Percentiles rank a stretch among this genome's conserved stretches.
These are phyloP conservation scores for Tor tambroides DNA, from an alignment of 2,113 vertebrate genomes.

Conservation along the genomic window DNA sequence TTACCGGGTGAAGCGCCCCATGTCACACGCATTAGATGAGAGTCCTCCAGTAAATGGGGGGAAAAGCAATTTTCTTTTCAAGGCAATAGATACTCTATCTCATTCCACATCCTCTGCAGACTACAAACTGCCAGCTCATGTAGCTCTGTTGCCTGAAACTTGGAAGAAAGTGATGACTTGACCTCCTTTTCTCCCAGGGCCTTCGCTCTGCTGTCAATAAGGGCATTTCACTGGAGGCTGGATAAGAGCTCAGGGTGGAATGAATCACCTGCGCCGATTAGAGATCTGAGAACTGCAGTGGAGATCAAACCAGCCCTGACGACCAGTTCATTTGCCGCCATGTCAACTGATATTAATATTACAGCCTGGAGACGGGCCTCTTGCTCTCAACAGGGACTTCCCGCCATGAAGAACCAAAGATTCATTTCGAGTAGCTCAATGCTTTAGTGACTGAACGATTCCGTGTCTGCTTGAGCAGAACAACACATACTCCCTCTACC, in stretches of 20 bases:
- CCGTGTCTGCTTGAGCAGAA: neutral
- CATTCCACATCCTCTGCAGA: slow-evolving; percentile 70
- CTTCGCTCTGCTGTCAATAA: slow-evolving; percentile 34
- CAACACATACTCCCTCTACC: neutral
- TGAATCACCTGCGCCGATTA: slow-evolving; percentile 53
- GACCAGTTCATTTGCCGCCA: slow-evolving; percentile 56
- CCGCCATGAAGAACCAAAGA: slow-evolving; percentile 59
- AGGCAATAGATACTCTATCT: slow-evolving; percentile 78
- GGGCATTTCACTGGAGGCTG: slow-evolving; percentile 10
- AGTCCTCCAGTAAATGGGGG: slow-evolving; percentile 72
- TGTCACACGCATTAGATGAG: slow-evolving; percentile 74
- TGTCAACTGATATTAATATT: slow-evolving; percentile 58
- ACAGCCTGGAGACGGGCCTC: slow-evolving; percentile 27
- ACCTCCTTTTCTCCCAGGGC: slow-evolving; percentile 15
- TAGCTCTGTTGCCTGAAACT: slow-evolving; percentile 61
- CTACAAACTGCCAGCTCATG: slow-evolving; percentile 48
- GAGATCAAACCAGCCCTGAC: slow-evolving; percentile 55
- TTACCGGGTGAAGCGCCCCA: slow-evolving; percentile 67
- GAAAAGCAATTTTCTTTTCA: slow-evolving; percentile 78
- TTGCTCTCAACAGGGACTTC: slow-evolving; percentile 53
- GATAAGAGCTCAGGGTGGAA: slow-evolving; percentile 55
- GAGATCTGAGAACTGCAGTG: slow-evolving; percentile 49
- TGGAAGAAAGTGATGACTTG: slow-evolving; percentile 66
- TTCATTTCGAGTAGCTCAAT: slow-evolving; percentile 20
- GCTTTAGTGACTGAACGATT: neutral